Conservation (phyloP, 2,797 vertebrate species). For the Lates japonicus region DNA sequence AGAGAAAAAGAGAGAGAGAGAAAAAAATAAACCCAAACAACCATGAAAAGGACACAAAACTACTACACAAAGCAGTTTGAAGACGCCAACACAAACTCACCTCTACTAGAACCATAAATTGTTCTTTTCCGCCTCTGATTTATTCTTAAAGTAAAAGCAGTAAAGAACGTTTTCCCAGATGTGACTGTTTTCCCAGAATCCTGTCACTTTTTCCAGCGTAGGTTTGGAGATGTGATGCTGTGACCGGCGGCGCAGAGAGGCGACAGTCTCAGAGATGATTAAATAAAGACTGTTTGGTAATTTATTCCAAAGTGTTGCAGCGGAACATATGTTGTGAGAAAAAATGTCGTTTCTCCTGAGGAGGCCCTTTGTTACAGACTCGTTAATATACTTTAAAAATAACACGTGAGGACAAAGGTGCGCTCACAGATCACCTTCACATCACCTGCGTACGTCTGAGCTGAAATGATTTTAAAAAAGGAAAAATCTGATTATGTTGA, state of each 20-base stretch:
- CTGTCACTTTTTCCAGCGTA: slow-evolving; percentile 44
- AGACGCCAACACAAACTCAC: too few relatives aligned
- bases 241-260: slow-evolving; percentile 10
- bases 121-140: too few relatives aligned
- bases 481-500: too few relatives aligned
- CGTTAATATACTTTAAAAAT: slow-evolving; percentile 57
- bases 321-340: slow-evolving; percentile 65
- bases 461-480: too few relatives aligned
- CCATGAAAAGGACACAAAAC: too few relatives aligned
- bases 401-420: slow-evolving; percentile 26
- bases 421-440: neutral
- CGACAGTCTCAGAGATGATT: slow-evolving; percentile 56
- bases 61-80: too few relatives aligned
- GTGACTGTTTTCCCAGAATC: neutral
- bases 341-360: slow-evolving; percentile 26
- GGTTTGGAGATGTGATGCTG: neutral
- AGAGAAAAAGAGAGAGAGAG: too few relatives aligned
- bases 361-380: slow-evolving; percentile 54
- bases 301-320: slow-evolving; percentile 66
- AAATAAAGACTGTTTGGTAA: slow-evolving; percentile 74
- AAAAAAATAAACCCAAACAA: too few relatives aligned
- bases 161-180: neutral
- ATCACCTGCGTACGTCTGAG: neutral
- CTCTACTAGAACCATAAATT: too few relatives aligned
- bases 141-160: neutral